Evolutionary conservation across 1,140 invertebrate species (phyloP).

Genomic region (Drosophila pseudoananassae): DNA sequence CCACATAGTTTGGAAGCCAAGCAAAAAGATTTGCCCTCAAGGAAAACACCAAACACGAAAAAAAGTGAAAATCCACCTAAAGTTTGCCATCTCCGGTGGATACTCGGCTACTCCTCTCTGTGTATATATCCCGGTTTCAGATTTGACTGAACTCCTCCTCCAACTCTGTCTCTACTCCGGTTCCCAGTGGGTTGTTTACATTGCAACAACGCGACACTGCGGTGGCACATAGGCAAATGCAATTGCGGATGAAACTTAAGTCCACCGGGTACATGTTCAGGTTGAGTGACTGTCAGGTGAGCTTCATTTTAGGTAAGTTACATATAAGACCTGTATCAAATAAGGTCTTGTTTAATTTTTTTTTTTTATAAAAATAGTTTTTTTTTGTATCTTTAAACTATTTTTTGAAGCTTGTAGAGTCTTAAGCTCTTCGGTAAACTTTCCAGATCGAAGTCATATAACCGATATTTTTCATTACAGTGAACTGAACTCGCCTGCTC

Average conservation of each 20-base stretch:
- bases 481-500: constrained; percentile 14
- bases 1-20: constrained; percentile 15
- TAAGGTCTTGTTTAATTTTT: too few relatives aligned
- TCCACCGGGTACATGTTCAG: constrained; percentile 13
- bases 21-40: constrained; percentile 13
- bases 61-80: constrained; percentile 10
- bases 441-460: background rate
- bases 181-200: constrained; percentile 49
- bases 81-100: constrained; percentile 6
- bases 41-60: constrained; percentile 14
- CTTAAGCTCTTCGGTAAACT: background rate
- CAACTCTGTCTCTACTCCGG: background rate
- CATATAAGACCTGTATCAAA: too few relatives aligned
- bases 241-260: constrained; percentile 30
- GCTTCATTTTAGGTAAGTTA: background rate
- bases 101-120: constrained; percentile 12
- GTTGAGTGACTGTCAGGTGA: constrained; percentile 8
- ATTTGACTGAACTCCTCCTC: constrained; percentile 4
- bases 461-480: constrained; percentile 8
- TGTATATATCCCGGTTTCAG: constrained; percentile 4
- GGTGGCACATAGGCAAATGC: constrained; percentile 46
- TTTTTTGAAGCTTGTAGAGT: too few relatives aligned
- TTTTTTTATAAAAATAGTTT: too few relatives aligned
- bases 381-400: too few relatives aligned
- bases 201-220: constrained; percentile 43